Base-by-base conservation (phyloP, 1,140 invertebrate species). In the Contarinia nasturtii region DNA sequence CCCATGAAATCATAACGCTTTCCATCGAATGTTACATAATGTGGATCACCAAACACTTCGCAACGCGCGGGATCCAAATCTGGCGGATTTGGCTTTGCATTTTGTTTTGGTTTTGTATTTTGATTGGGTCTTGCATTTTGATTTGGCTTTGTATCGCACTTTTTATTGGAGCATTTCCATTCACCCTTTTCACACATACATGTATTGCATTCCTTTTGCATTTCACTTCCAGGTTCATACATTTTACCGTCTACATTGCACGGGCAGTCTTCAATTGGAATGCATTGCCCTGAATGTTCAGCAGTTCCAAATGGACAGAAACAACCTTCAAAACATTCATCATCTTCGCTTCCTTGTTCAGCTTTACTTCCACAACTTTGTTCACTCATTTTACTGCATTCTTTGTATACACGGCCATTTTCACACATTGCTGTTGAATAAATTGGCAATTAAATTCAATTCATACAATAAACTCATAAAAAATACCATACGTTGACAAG, bases 1-100 rank as follows among this genome's bases (percentile, higher is more conserved):
- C 87, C 87, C 82, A 89, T 88, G 59, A 90, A 92, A 60, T 90
- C 79, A 58, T 76, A 92, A 10, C 72, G 71, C 47, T 74, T 75
- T 0, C 86, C 86, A 63, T 92, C 89, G 57, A 92, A 93, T 0
- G 87, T 93, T 19, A 75, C 74, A 62, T 90, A 93, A 66, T 93
- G 89, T 2, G 88, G 87, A 67, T 91, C 87, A 0, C 88, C 88
- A 18, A 87, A 70, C 0, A 82, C 79, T 0, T 79, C 73, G 60
- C 89, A 89, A 20, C 82, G 72, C 0, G 79, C 74, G n/a, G n/a
- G n/a, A 72, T 1, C 73, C 72, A 57, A 82, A 85, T 22, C 70
- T 67, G 3, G 70, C 57, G 45, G 76, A 68, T 1, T 82, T 84
- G n/a, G n/a, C n/a, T n/a, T n/a, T n/a, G n/a, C n/a, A n/a, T n/a